Evolutionary conservation across 1,140 invertebrate species (phyloP).

Genomic region (Sipha flava): DNA sequence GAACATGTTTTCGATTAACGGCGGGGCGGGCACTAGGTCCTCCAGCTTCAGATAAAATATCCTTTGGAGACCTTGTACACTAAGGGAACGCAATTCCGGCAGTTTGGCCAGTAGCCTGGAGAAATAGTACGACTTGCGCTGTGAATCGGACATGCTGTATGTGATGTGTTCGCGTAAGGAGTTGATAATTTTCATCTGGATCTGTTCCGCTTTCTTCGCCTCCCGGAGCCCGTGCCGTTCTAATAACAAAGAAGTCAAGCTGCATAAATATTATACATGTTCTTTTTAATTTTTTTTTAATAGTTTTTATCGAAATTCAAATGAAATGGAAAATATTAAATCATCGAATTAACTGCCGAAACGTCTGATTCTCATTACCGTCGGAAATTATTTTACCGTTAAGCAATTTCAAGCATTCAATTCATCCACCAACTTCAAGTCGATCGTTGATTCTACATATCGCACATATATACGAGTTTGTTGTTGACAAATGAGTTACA

Average conservation of each 20-base stretch:
- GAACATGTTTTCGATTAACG: slow-evolving; percentile 90
- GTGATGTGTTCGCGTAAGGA: slow-evolving; percentile 89
- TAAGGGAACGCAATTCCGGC: slow-evolving; percentile 81
- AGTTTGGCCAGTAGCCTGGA: slow-evolving; percentile 82
- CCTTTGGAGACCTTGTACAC: slow-evolving; percentile 83
- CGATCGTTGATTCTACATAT: too few species aligned
- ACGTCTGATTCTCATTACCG: too few species aligned
- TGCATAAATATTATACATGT: too few species aligned
- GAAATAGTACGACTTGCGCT: slow-evolving; percentile 81
- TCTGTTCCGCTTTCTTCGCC: slow-evolving; percentile 80
- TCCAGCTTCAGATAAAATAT: slow-evolving; percentile 91
- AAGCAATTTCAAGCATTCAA: too few species aligned
- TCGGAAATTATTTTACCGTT: too few species aligned
- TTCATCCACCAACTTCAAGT: too few species aligned
- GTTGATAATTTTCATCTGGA: slow-evolving; percentile 92
- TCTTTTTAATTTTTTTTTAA: too few species aligned
- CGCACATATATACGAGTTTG: too few species aligned
- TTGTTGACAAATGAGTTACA: too few species aligned
- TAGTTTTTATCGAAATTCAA: too few species aligned
- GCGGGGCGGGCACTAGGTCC: slow-evolving; percentile 81
- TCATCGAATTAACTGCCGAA: too few species aligned
- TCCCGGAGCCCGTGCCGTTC: slow-evolving; percentile 88
- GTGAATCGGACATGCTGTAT: slow-evolving; percentile 74
- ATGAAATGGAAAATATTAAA: too few species aligned
- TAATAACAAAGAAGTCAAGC: slow-evolving; percentile 46